These are phyloP conservation scores for Pogoniulus pusillus DNA, from an alignment of 2,797 vertebrate genomes.

Conservation along the genomic window DNA sequence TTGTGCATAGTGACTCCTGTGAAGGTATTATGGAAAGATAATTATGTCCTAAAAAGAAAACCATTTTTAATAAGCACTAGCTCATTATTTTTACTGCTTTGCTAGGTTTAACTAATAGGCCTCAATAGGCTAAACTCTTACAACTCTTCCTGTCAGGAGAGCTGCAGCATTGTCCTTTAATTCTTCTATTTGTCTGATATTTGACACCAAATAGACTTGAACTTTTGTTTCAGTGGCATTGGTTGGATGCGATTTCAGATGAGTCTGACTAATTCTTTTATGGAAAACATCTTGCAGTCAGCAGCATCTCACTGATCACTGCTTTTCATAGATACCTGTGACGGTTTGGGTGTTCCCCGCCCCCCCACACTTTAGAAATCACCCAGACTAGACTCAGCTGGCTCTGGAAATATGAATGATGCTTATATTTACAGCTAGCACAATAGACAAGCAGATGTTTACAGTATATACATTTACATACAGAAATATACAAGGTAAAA, in stretches of 20 bases:
- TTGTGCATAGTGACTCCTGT: neutral
- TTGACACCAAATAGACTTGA: constrained; percentile 38
- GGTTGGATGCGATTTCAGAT: constrained; percentile 34
- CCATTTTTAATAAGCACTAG: neutral
- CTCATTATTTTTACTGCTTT: neutral
- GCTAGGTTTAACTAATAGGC: neutral
- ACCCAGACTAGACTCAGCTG: no score
- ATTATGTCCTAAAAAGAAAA: neutral
- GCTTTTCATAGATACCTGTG: constrained; percentile 22
- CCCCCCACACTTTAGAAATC: no score
- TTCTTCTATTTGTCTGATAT: constrained; percentile 35
- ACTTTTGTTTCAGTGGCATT: neutral
- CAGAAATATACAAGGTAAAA: no score
- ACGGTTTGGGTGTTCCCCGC: no score
- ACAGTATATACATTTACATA: no score
- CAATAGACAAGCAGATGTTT: no score
- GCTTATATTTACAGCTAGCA: no score
- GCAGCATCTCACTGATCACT: constrained; percentile 21
- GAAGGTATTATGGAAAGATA: neutral
- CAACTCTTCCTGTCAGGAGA: neutral
- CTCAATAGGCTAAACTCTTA: neutral
- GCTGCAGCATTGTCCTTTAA: constrained; percentile 18
- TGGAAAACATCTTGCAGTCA: constrained; percentile 44
- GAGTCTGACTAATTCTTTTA: constrained; percentile 28
- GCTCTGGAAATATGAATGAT: no score